Evolutionary conservation across 53 echinoderm and acorn worm genomes (phyloP).

Genomic region (Crossaster papposus): DNA sequence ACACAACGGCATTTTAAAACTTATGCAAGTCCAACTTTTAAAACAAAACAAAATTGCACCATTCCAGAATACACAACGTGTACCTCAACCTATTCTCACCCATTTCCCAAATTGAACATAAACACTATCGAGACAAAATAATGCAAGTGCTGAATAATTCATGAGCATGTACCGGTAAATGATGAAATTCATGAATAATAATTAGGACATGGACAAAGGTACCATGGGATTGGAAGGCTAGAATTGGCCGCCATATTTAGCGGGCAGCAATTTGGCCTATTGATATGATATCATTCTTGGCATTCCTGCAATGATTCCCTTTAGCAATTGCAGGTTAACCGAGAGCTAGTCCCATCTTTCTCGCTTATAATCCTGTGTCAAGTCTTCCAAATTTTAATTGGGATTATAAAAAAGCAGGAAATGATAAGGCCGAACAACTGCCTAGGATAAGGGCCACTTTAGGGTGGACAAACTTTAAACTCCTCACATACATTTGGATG

Average conservation of each 20-base stretch:
- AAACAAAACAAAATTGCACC: too few species aligned
- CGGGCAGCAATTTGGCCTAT: conserved; percentile 31
- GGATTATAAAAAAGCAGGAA: too few species aligned
- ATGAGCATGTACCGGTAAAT: background rate
- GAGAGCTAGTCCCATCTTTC: background rate
- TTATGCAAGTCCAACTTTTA: too few species aligned
- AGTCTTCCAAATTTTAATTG: background rate
- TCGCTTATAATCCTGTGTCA: background rate
- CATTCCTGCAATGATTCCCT: conserved; percentile 47
- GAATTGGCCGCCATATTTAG: conserved; percentile 43
- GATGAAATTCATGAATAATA: conserved; percentile 13
- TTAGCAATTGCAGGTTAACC: conserved; percentile 20
- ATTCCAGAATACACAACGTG: background rate
- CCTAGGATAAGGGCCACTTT: too few species aligned
- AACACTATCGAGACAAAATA: background rate
- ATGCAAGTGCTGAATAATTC: background rate
- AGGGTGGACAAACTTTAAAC: too few species aligned
- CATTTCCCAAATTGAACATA: background rate
- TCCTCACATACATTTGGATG: too few species aligned
- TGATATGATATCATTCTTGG: conserved; percentile 34
- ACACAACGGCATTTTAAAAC: too few species aligned
- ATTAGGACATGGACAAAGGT: conserved; percentile 22
- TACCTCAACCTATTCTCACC: background rate
- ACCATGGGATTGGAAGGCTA: background rate
- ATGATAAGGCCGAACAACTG: too few species aligned